Conservation (phyloP, 2,888 invertebrate species). For the Dichetophora obliterata region DNA sequence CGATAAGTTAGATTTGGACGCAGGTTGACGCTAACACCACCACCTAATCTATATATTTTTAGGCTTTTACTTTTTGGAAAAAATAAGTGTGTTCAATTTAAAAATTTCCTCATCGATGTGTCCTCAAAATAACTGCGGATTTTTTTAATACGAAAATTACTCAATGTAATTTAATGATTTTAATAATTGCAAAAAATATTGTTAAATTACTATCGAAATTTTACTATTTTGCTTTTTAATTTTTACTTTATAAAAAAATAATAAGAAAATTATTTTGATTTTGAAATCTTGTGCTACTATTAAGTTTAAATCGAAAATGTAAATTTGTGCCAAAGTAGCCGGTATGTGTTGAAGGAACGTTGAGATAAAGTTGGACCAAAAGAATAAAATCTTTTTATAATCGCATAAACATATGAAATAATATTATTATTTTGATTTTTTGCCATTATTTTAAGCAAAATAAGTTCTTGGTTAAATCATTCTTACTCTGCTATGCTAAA, state of each 20-base stretch:
- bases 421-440: too few relatives aligned
- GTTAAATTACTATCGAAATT: constrained; percentile 13
- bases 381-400: too few relatives aligned
- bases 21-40: background rate
- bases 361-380: too few relatives aligned
- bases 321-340: too few relatives aligned
- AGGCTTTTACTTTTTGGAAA: background rate
- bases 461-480: too few relatives aligned
- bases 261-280: constrained; percentile 18
- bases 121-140: background rate
- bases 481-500: too few relatives aligned
- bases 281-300: constrained; percentile 18
- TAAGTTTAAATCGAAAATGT: too few relatives aligned
- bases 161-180: constrained; percentile 15
- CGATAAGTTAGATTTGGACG: background rate
- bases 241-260: constrained; percentile 27
- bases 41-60: background rate
- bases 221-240: constrained; percentile 19
- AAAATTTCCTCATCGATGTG: background rate
- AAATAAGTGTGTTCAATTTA: background rate
- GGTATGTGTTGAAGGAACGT: too few relatives aligned
- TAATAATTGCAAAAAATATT: constrained; percentile 7
- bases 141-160: constrained; percentile 12
- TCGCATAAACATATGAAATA: too few relatives aligned
- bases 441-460: too few relatives aligned